Base-by-base conservation (phyloP, 2,113 vertebrate genomes). In the Apodemus sylvaticus region DNA sequence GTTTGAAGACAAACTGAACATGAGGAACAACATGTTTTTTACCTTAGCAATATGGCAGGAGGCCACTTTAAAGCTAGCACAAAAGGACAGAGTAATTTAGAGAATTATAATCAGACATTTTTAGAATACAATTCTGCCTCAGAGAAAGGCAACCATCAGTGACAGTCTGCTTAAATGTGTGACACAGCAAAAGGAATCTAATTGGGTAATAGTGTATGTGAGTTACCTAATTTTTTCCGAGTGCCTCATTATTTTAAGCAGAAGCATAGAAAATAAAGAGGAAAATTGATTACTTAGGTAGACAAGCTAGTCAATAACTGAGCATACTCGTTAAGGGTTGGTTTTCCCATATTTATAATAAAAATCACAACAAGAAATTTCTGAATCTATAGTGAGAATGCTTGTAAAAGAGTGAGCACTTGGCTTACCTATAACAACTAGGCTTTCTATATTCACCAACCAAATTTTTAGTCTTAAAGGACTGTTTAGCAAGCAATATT, bases 171-270 rank as follows among this genome's bases (percentile, higher is more conserved):
- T 10, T 16, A 79, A 93, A 81, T 77, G 13, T 68, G 12, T 88
- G 55, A 66, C 66, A 73, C 6, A 83, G 14, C 22, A 92, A 88
- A 94, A 71, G 60, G 11, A 20, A 77, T 58, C 39, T 92, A 71
- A 90, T 48, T 96, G 45, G 5, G 6, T 91, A 22, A 81, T 73
- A 29, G 86, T 45, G 4, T 51, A 48, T 66, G 7, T 71, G 91
- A 34, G 39, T 73, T 89, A 10, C 9, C 66, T 22, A 92, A 13
- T 88, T 19, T 89, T 48, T 70, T 77, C 20, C 92, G 58, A 39
- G 70, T 34, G 70, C 88, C 26, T 17, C 22, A 86, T 89, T 91
- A 90, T 86, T 76, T 71, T 89, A 96, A 66, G 53, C 78, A 90
- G 16, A 13, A 86, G 12, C 48, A 66, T 34, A 74, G 7, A 36